Percentiles rank a stretch among this genome's conserved stretches.
Evolutionary conservation across 2,888 invertebrate genomes (phyloP).

Genomic region (Ptychoptera contaminata): DNA sequence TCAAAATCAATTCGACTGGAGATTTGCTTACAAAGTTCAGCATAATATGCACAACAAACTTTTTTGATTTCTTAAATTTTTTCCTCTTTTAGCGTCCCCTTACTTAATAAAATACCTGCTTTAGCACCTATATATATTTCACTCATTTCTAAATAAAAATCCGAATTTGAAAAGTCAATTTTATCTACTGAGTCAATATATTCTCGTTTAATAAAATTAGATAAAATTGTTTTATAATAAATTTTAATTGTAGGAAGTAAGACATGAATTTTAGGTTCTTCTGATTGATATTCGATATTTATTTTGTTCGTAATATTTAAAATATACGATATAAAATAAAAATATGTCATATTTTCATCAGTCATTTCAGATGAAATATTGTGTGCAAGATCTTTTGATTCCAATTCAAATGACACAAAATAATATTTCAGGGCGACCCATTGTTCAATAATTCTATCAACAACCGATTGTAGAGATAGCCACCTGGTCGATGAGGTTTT

Average conservation of each 20-base stretch:
- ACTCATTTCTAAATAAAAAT: slow-evolving; percentile 1
- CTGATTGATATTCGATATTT: not conserved
- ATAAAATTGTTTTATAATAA: not conserved
- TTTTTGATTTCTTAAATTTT: slow-evolving; percentile 1
- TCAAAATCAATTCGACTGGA: slow-evolving; percentile 5
- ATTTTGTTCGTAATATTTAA: not conserved
- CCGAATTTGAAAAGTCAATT: not conserved
- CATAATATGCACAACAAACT: slow-evolving; percentile 6
- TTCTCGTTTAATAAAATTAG: not conserved
- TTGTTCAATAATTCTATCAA: slow-evolving; percentile 8
- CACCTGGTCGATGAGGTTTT: slow-evolving; percentile 17
- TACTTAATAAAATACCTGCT: slow-evolving; percentile 4
- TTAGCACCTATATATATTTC: slow-evolving; percentile 6
- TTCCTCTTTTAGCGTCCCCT: not conserved
- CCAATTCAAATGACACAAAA: no score
- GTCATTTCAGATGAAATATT: not conserved
- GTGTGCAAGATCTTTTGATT: no score
- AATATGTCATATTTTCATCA: slow-evolving; percentile 1
- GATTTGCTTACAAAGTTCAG: slow-evolving; percentile 5
- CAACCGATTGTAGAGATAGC: slow-evolving; percentile 15
- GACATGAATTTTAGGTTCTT: not conserved
- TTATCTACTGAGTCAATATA: not conserved
- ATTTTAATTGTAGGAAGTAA: not conserved
- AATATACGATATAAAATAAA: slow-evolving; percentile 1
- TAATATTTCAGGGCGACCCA: no score